Conservation (phyloP, 1,140 invertebrate genomes). For the Arctopsyche grandis region DNA sequence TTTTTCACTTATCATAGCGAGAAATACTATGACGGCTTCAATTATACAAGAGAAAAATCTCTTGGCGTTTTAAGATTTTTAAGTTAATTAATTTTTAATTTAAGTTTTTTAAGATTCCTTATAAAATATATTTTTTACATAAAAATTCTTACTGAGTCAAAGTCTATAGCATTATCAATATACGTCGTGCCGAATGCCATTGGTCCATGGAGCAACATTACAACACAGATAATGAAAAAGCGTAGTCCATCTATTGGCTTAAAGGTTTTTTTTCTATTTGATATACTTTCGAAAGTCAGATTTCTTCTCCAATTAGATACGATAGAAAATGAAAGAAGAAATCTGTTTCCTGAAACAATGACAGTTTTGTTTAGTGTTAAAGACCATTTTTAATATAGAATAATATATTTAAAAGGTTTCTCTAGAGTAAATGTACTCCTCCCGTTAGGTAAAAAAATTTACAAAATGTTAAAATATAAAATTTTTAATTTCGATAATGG, state of each 20-base stretch:
- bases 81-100: no score
- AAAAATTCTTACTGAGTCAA: conserved; percentile 58
- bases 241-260: conserved; percentile 46
- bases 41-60: no score
- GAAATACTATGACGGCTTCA: no score
- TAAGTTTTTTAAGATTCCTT: no score
- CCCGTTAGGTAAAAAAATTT: no score
- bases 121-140: neutral
- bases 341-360: conserved; percentile 8
- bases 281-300: conserved; percentile 6
- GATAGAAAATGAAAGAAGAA: conserved; percentile 31
- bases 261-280: conserved; percentile 15
- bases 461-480: neutral
- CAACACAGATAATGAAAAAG: conserved; percentile 47
- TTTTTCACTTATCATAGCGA: no score
- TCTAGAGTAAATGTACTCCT: no score
- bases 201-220: conserved; percentile 58
- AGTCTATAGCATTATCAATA: conserved; percentile 59
- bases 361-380: no score
- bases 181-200: conserved; percentile 58
- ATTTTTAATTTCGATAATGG: neutral
- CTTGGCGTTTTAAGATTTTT: no score
- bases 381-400: no score
- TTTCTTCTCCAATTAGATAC: no score
- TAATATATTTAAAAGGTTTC: neutral